Base-by-base conservation (phyloP, 2,888 invertebrate species). In the Lithophane leautieri region DNA sequence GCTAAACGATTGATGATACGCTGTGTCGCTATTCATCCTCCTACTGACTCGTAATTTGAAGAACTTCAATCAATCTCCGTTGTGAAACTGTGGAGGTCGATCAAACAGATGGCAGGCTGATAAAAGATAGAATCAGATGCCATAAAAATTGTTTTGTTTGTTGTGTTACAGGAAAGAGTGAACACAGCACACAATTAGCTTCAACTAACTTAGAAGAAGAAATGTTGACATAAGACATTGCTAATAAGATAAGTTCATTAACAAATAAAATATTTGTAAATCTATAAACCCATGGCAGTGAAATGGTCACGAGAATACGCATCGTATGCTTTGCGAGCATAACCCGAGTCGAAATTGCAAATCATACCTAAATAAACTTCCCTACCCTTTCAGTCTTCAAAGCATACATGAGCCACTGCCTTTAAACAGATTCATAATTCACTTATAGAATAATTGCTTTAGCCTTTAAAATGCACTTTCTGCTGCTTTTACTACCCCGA, bases 41-140 rank as follows among this genome's bases (percentile, higher is more conserved):
- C 84, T 87, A 87, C 88, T 74, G 70, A 50, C 62, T 86, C 84
- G 58, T 82, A 76, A 79, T 84, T 80, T 88, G 76, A 79, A 81
- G 78, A 65, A 67, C 77, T 79, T 25, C 74, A 66, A 86, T 82
- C 77, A 76, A 82, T 83, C 74, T 73, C 42, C 3, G 12, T 87
- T 88, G 76, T 78, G 80, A 80, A 86, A 86, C 65, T 9, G 67
- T 78, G 78, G 66, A 73, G 76, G 66, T 62, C 40, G 66, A 69
- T 77, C 69, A 25, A 78, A 77, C 87, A 85, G 76, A 84, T 86
- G 87, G 77, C 58, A 76, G 61, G 11, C 11, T 81, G 25, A 75
- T 77, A 75, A 22, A 42, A 63, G 42, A 77, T 75, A 50, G 34
- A 14, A 63, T 44, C 34, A n/a, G 28, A 34, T 14, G 2, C 3